Evolutionary conservation across 2,888 invertebrate genomes (phyloP), one percentile per base, ranked within the genome.

Genomic region (Smittia aterrima): DNA sequence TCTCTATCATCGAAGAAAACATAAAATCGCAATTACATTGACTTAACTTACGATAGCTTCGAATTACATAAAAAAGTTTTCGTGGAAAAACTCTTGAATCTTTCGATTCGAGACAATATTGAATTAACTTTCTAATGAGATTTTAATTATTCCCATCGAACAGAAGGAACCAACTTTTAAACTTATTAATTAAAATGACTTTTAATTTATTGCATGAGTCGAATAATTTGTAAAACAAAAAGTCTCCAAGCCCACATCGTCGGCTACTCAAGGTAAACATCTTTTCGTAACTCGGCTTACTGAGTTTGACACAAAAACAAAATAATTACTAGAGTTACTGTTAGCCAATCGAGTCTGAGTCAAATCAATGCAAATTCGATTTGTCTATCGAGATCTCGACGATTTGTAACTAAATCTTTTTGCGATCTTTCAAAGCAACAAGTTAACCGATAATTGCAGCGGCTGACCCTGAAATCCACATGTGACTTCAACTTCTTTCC

Each of bases 71-170:
- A 47, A 47, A 47, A n/a, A n/a, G n/a, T n/a, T n/a, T n/a, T n/a
- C n/a, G n/a, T n/a, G n/a, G n/a, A n/a, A n/a, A n/a, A n/a, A 47
- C 2, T 16, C 13, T 47, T 47, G 3, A 47, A 47, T 47, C 47
- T 11, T 47, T 47, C 11, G 38, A 38, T 38, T 13, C 58, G 58
- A 47, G 47, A 47, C 11, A 47, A 18, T 67, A 71, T 71, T 71
- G 25, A 11, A 72, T 72, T 38, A 72, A 62, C 72, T 72, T 72
- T 72, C 72, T 72, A 72, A 72, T 62, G 58, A 62, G 72, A 72
- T 72, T 72, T 72, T 62, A 72, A 72, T 72, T 72, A 72, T 58
- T 40, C 62, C 18, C 11, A 58, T 58, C 9, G 47, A 47, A 47
- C 7, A 47, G 13, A 38, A 11, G 38, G 38, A 38, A 11, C 38